Evolutionary conservation across 1,140 invertebrate species (phyloP).

Genomic region (Brachionus sp.): DNA sequence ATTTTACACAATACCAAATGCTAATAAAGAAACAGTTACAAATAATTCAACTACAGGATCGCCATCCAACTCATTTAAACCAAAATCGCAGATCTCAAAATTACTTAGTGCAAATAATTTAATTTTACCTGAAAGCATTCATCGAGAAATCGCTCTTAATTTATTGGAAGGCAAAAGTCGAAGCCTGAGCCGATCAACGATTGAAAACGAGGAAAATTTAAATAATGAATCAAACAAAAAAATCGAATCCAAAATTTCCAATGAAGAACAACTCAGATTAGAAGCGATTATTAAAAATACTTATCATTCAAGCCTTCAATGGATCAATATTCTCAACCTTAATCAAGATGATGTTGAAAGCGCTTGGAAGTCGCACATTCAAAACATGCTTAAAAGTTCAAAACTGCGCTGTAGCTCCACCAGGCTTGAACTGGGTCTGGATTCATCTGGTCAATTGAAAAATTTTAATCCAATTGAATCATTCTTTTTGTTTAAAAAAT

Average conservation of each 20-base stretch:
- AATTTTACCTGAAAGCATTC: not conserved
- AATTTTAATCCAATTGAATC: not conserved
- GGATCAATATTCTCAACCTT: not conserved
- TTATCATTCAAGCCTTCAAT: not conserved
- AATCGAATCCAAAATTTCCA: not conserved
- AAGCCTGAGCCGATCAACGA: not conserved
- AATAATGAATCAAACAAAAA: not conserved
- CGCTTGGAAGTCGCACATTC: not conserved
- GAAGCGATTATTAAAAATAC: not conserved
- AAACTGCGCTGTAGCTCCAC: not conserved
- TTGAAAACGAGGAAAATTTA: not conserved
- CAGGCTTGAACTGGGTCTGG: not conserved
- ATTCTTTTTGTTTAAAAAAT: constrained; percentile 40
- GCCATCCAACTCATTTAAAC: not conserved
- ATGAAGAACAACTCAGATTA: not conserved
- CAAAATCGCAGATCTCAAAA: not conserved
- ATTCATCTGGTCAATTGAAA: not conserved
- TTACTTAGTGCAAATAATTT: not conserved
- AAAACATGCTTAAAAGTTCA: constrained; percentile 14
- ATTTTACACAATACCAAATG: not conserved
- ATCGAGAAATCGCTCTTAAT: not conserved
- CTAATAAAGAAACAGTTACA: not conserved
- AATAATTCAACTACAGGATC: not conserved
- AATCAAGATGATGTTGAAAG: constrained; percentile 19
- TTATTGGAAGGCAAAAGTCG: not conserved